Conservation (phyloP, 37 sponge, comb jelly and placozoan species). For the Beroe ovata region DNA sequence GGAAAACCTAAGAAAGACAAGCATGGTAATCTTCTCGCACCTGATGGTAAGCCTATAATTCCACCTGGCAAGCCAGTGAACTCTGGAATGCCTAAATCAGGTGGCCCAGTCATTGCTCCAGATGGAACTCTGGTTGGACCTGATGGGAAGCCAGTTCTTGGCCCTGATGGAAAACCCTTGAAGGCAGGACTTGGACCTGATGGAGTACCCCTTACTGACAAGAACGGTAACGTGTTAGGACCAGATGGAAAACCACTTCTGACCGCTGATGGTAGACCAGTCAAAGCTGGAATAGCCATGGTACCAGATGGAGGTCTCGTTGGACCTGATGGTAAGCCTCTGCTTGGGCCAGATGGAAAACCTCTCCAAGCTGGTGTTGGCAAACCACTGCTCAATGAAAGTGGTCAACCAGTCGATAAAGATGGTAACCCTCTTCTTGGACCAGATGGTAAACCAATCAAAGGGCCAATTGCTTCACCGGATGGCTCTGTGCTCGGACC, state of each 20-base stretch:
- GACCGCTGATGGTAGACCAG: neutral
- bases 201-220: slow-evolving; percentile 47
- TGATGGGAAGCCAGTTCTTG: slow-evolving; percentile 38
- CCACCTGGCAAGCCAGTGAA: neutral
- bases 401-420: neutral
- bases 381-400: slow-evolving; percentile 13
- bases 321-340: slow-evolving; percentile 61
- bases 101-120: neutral
- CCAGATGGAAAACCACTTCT: slow-evolving; percentile 53
- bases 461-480: neutral
- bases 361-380: slow-evolving; percentile 34
- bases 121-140: slow-evolving; percentile 33
- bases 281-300: neutral
- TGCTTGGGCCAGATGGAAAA: slow-evolving; percentile 62
- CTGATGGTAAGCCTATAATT: slow-evolving; percentile 34
- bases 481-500: slow-evolving; percentile 52
- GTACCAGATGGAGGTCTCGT: slow-evolving; percentile 23
- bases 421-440: slow-evolving; percentile 62
- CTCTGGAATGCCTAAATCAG: neutral
- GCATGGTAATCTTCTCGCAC: slow-evolving; percentile 22
- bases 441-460: slow-evolving; percentile 54
- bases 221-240: slow-evolving; percentile 17
- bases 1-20: slow-evolving; percentile 64
- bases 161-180: slow-evolving; percentile 51
- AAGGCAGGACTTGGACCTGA: slow-evolving; percentile 50